These are phyloP conservation scores for Lepisosteus oculatus DNA, from an alignment of 2,113 vertebrate species.

Conservation along the genomic window DNA sequence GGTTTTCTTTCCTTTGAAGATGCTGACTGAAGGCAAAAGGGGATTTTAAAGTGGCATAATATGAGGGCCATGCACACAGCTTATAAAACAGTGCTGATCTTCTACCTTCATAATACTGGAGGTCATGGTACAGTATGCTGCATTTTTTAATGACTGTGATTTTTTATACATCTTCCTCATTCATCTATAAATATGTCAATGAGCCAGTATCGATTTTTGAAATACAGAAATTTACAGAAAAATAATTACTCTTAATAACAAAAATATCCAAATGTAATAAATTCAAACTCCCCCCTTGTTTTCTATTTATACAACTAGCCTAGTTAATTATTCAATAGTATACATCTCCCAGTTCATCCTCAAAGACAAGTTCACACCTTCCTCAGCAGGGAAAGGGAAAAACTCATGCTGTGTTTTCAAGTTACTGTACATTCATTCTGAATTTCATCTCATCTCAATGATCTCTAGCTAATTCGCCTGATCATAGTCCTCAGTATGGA, in stretches of 20 bases:
- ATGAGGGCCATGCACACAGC: not conserved
- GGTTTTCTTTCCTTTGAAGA: constrained; percentile 61
- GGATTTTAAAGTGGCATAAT: constrained; percentile 36
- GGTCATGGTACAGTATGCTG: no score
- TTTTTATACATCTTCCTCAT: no score
- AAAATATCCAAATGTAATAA: no score
- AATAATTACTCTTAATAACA: no score
- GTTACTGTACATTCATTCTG: constrained; percentile 38
- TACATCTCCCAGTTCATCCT: constrained; percentile 46
- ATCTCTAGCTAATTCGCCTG: constrained; percentile 35
- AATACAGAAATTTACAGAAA: no score
- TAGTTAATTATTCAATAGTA: constrained; percentile 63
- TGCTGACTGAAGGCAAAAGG: constrained; percentile 50
- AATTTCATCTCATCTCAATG: constrained; percentile 28
- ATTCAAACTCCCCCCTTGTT: no score
- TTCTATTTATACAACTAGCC: constrained; percentile 26
- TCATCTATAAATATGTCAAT: no score
- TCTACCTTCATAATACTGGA: no score
- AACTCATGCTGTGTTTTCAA: constrained; percentile 47
- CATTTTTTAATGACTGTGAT: no score
- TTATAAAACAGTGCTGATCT: no score
- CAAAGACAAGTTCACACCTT: constrained; percentile 62
- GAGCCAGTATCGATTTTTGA: no score
- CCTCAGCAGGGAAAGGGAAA: constrained; percentile 49
- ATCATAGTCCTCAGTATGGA: no score